Evolutionary conservation across 2,888 invertebrate species (phyloP).

Genomic region (Chromoteleia sp.): DNA sequence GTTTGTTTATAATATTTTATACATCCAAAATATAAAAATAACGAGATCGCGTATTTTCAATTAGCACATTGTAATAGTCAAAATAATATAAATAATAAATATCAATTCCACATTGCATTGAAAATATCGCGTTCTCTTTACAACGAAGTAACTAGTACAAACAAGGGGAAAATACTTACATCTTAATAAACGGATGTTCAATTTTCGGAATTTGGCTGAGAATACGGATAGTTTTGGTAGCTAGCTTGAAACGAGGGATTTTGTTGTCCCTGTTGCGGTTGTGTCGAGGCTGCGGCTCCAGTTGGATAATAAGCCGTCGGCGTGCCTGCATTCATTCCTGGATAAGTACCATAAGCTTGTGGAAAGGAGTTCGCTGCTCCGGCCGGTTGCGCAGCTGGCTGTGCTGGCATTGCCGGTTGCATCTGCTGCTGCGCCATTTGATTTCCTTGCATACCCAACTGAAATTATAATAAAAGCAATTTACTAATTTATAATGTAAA

Average conservation of each 20-base stretch:
- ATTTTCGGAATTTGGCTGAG: slow-evolving; percentile 82
- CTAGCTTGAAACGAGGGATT: slow-evolving; percentile 82
- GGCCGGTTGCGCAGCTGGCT: slow-evolving; percentile 75
- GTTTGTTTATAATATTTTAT: slow-evolving; percentile 61
- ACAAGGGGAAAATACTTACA: slow-evolving; percentile 60
- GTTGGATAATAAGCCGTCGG: slow-evolving; percentile 81
- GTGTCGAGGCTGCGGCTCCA: slow-evolving; percentile 78
- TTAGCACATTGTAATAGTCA: background rate
- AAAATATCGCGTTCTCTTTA: slow-evolving; percentile 44
- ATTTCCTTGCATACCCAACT: slow-evolving; percentile 80
- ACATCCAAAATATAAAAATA: slow-evolving; percentile 23
- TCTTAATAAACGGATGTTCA: slow-evolving; percentile 73
- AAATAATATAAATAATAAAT: slow-evolving; percentile 3
- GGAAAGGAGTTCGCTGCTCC: slow-evolving; percentile 81
- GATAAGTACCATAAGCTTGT: slow-evolving; percentile 82
- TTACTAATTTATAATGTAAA: background rate
- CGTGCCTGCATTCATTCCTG: slow-evolving; percentile 81
- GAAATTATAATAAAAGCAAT: slow-evolving; percentile 28
- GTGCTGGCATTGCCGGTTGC: slow-evolving; percentile 78
- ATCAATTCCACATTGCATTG: background rate
- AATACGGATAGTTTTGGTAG: slow-evolving; percentile 83
- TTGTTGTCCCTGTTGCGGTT: slow-evolving; percentile 81
- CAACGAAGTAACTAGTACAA: background rate
- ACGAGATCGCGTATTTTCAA: slow-evolving; percentile 43
- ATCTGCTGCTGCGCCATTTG: slow-evolving; percentile 82